A percentile compares a stretch with the other conserved stretches of the same genome.
These are phyloP conservation scores for Elachura formosa DNA, from an alignment of 2,113 vertebrate species.

Conservation along the genomic window DNA sequence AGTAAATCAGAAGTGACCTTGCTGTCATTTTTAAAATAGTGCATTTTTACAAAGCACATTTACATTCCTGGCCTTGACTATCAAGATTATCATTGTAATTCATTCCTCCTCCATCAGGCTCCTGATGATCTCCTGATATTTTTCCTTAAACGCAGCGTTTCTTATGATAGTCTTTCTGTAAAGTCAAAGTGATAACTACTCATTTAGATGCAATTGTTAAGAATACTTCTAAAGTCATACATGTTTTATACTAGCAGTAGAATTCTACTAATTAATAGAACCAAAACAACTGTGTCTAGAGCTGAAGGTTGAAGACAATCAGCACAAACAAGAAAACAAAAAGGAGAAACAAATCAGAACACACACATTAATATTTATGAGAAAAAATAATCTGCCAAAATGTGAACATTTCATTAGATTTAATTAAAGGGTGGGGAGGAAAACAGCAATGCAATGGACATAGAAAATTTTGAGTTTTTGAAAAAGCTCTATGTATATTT, in stretches of 20 bases:
- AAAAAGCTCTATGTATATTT: not conserved
- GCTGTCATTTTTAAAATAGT: not conserved
- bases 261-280: slow-evolving; percentile 18
- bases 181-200: not conserved
- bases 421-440: not conserved
- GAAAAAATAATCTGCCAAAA: not conserved
- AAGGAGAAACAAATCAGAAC: not conserved
- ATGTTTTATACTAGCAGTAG: not conserved
- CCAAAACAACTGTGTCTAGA: not conserved
- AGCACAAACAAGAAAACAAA: not conserved
- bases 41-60: not conserved
- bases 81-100: slow-evolving; percentile 6
- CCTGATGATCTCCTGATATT: not conserved
- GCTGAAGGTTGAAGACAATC: slow-evolving; percentile 27
- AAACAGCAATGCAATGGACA: not conserved
- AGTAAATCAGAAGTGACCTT: slow-evolving; percentile 27
- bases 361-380: not conserved
- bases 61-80: not conserved
- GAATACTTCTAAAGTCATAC: not conserved
- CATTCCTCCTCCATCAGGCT: not conserved
- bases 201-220: slow-evolving; percentile 13
- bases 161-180: not conserved
- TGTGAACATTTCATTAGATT: not conserved
- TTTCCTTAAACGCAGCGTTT: not conserved
- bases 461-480: not conserved